Base-by-base conservation (phyloP, 2,113 vertebrate genomes). In the Psettodes erumei region DNA sequence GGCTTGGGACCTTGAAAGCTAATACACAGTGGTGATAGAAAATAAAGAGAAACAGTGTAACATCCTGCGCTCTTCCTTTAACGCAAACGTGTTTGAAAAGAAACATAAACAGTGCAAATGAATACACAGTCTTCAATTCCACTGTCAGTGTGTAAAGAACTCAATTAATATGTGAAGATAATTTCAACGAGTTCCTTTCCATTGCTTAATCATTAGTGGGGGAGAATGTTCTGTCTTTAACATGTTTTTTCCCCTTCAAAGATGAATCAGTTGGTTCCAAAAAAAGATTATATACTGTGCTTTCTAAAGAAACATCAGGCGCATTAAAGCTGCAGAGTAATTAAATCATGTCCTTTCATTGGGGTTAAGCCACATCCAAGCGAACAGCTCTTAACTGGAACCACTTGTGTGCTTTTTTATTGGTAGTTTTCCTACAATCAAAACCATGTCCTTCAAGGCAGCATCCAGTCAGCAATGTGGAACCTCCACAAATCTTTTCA, bases 291-390 rank as follows among this genome's bases (percentile, higher is more conserved):
- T 83, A 93, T 88, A 90, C 84, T 91, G 71, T 63, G 85, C 82
- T 85, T 94, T 93, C 90, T 92, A 90, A 93, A 91, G 91, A 89
- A 92, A 93, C 92, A 92, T 86, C 87, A 90, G 89, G 88, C 88
- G 71, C 90, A 91, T 93, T 93, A 91, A 94, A 92, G 87, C 82
- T 88, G 83, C 86, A 93, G 90, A 92, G 90, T 92, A 93, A 94
- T 94, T 91, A 93, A 93, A 93, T 93, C 91, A 93, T 93, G 93
- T 93, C 89, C 90, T 94, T 90, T 93, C 88, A 92, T 93, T 93
- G 92, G 86, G 90, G 91, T 93, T 89, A 87, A 83, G 79, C 92
- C 92, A 93, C 93, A 94, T 93, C 86, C 85, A 91, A 93, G 90
- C 78, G 35, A 91, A 83, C 76, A 72, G 86, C 84, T 87, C 89